These are phyloP conservation scores for Leptodactylus fuscus DNA, from an alignment of 2,113 vertebrate genomes.

Conservation along the genomic window DNA sequence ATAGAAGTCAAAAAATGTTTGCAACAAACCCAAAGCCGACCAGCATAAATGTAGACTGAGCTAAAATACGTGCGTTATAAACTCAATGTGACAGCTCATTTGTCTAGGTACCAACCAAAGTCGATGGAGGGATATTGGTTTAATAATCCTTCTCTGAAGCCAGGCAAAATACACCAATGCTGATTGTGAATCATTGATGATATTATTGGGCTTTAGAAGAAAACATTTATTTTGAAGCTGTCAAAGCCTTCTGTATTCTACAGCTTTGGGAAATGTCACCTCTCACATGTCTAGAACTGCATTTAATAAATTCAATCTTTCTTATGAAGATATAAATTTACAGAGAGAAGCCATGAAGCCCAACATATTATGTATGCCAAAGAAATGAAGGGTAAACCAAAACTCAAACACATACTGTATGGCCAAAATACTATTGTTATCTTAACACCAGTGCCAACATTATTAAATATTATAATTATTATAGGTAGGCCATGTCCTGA, in stretches of 20 bases:
- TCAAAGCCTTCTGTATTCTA: conserved; percentile 14
- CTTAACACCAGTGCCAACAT: too few relatives aligned
- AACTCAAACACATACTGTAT: too few relatives aligned
- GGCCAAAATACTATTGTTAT: too few relatives aligned
- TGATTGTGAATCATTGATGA: conserved; percentile 52
- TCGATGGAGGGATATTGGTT: conserved; percentile 52
- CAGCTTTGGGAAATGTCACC: conserved; percentile 37
- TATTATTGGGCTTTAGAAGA: conserved; percentile 48
- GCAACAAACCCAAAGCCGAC: neutral
- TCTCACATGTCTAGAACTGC: neutral
- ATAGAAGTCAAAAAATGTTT: conserved; percentile 12
- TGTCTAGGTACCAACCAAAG: conserved; percentile 48
- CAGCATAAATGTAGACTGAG: conserved; percentile 15
- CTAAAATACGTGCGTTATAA: conserved; percentile 47
- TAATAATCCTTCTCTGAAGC: conserved; percentile 52
- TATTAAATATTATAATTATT: too few relatives aligned
- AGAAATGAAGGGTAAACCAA: neutral
- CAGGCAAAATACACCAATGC: conserved; percentile 26
- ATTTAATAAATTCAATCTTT: conserved; percentile 11
- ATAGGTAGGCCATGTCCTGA: too few relatives aligned
- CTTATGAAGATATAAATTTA: neutral
- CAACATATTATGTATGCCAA: neutral
- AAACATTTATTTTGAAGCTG: conserved; percentile 48
- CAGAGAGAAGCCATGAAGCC: too few relatives aligned
- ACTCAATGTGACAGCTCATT: conserved; percentile 56